Conservation (phyloP, 2,888 invertebrate species). For the Trichacis sp. region DNA sequence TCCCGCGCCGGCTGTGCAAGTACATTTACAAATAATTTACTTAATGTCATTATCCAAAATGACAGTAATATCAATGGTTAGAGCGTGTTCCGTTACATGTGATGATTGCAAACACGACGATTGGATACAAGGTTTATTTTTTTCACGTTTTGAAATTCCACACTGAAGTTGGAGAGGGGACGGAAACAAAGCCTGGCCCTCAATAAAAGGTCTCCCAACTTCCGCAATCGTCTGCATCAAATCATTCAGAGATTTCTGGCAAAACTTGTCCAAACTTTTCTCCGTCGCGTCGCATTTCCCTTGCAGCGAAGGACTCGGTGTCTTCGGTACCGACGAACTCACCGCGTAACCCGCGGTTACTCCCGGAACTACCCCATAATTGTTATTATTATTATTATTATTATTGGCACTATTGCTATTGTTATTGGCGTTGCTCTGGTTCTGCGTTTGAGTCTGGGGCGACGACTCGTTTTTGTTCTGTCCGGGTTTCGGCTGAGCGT, state of each 20-base stretch:
- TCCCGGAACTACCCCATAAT: constrained; percentile 39
- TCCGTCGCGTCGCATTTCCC: constrained; percentile 72
- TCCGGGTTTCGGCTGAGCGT: constrained; percentile 43
- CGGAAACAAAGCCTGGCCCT: too few species aligned
- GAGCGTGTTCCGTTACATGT: too few species aligned
- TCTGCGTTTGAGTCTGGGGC: constrained; percentile 16
- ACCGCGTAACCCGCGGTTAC: constrained; percentile 67
- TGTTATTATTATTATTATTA: constrained; percentile 45
- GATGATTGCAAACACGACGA: too few species aligned
- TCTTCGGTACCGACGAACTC: constrained; percentile 87
- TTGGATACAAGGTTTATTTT: too few species aligned
- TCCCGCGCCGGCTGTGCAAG: too few species aligned
- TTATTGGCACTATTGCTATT: constrained; percentile 30
- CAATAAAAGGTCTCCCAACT: too few species aligned
- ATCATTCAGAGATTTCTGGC: constrained; percentile 87
- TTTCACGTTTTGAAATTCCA: too few species aligned
- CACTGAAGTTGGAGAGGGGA: too few species aligned
- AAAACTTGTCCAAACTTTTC: constrained; percentile 82
- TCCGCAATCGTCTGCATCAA: constrained; percentile 90
- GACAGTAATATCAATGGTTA: too few species aligned
- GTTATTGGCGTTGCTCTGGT: constrained; percentile 15
- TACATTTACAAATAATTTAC: too few species aligned
- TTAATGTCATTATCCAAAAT: too few species aligned
- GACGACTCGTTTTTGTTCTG: constrained; percentile 12
- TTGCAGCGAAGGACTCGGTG: constrained; percentile 78